Percentiles rank a stretch among this genome's conserved stretches.
Evolutionary conservation across 2,113 vertebrate species (phyloP).

Genomic region (Diphyllodes magnificus): DNA sequence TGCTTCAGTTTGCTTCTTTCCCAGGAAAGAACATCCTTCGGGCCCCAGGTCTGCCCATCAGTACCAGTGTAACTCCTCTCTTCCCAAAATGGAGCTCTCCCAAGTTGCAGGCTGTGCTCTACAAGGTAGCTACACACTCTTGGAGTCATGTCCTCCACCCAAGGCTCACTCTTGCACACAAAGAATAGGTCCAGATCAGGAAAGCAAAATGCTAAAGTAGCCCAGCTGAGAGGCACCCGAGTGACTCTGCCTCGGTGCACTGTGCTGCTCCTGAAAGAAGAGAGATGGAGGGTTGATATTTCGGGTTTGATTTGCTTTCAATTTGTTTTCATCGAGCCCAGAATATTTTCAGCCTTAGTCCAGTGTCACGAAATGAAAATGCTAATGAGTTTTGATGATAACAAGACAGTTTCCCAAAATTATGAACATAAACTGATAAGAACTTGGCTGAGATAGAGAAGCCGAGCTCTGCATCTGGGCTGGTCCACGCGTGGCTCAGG

Average conservation of each 20-base stretch:
- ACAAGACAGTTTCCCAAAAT: not conserved
- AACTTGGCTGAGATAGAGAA: not conserved
- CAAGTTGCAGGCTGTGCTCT: not conserved
- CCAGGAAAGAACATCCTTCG: not conserved
- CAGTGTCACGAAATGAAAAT: not conserved
- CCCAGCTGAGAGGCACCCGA: not conserved
- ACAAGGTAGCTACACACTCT: not conserved
- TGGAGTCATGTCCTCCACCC: not conserved
- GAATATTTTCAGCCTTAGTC: constrained; percentile 2
- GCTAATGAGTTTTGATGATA: not conserved
- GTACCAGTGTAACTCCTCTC: not conserved
- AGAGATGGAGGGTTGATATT: not conserved
- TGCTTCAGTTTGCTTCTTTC: not conserved
- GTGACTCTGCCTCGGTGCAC: not conserved
- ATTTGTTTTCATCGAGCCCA: not conserved
- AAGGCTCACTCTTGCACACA: not conserved
- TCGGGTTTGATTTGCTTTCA: not conserved
- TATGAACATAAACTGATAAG: not conserved
- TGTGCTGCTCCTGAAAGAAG: not conserved
- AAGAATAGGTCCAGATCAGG: not conserved
- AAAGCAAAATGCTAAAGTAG: not conserved
- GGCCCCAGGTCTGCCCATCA: not conserved
- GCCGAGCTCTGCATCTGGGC: not conserved
- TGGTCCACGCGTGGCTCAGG: not conserved
- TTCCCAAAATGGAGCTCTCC: not conserved